Evolutionary conservation across 2,113 vertebrate genomes (phyloP).

Genomic region (Sporophila hypoxantha): DNA sequence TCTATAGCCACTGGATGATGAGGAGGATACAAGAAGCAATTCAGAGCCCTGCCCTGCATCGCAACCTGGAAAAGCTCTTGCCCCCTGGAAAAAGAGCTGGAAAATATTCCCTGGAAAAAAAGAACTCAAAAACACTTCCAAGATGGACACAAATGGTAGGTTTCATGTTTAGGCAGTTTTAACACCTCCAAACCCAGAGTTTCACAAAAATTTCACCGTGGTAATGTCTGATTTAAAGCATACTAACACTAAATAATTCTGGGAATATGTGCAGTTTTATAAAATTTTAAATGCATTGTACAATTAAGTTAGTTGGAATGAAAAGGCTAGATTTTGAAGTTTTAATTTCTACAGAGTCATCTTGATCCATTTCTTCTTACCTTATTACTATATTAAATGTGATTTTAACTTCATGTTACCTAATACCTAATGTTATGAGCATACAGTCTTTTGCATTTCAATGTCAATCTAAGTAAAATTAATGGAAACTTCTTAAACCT

Average conservation of each 20-base stretch:
- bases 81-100: too few relatives aligned
- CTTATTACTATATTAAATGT: not conserved
- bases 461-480: not conserved
- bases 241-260: not conserved
- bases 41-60: not conserved
- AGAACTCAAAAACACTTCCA: not conserved
- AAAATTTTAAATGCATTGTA: not conserved
- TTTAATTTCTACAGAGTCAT: not conserved
- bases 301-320: not conserved
- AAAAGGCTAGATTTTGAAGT: not conserved
- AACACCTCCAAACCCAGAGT: not conserved
- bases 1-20: not conserved
- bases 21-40: not conserved
- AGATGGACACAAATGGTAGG: not conserved
- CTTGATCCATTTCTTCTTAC: not conserved
- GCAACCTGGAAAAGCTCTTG: not conserved
- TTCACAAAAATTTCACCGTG: not conserved
- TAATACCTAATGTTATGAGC: not conserved
- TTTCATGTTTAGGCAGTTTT: not conserved
- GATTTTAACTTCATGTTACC: not conserved
- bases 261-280: not conserved
- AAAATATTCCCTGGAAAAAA: not conserved
- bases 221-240: not conserved
- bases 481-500: not conserved
- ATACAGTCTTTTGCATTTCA: not conserved